A percentile compares a stretch with the other conserved stretches of the same genome.
Evolutionary conservation across 2,888 invertebrate species (phyloP).

Genomic region (Heteromurus nitidus): DNA sequence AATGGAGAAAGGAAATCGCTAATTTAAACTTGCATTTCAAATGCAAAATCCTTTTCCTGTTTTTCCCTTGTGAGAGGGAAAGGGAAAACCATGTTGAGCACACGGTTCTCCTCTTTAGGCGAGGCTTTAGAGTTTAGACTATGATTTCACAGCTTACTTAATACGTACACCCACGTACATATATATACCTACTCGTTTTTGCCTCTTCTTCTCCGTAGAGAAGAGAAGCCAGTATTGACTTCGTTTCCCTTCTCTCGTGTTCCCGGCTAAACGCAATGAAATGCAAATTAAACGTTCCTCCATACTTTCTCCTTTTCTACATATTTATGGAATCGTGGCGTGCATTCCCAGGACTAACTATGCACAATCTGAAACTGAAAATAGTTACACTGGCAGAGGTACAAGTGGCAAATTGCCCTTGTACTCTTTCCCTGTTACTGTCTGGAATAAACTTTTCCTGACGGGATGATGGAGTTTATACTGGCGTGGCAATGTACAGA

Average conservation of each 20-base stretch:
- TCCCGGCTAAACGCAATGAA: slow-evolving; percentile 56
- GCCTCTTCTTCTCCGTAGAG: too few species aligned
- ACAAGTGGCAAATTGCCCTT: neutral
- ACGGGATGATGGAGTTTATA: too few species aligned
- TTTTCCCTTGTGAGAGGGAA: too few species aligned
- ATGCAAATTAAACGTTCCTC: slow-evolving; percentile 56
- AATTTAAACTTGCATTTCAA: slow-evolving; percentile 52
- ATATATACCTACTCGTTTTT: too few species aligned
- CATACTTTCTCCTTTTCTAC: slow-evolving; percentile 18
- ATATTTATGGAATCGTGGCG: slow-evolving; percentile 12
- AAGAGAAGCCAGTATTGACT: too few species aligned
- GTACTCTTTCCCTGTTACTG: neutral
- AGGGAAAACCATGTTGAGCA: too few species aligned
- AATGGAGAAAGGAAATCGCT: slow-evolving; percentile 39
- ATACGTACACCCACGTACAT: too few species aligned
- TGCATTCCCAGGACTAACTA: too few species aligned
- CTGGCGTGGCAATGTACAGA: too few species aligned
- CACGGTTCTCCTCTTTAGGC: neutral
- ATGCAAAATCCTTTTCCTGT: slow-evolving; percentile 49
- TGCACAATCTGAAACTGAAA: neutral
- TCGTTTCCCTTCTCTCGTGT: slow-evolving; percentile 22
- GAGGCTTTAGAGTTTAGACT: neutral
- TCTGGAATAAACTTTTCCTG: too few species aligned
- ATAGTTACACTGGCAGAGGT: neutral
- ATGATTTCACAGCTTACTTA: neutral